Base-by-base conservation (phyloP, 2,888 invertebrate species). In the Volucella zonaria region DNA sequence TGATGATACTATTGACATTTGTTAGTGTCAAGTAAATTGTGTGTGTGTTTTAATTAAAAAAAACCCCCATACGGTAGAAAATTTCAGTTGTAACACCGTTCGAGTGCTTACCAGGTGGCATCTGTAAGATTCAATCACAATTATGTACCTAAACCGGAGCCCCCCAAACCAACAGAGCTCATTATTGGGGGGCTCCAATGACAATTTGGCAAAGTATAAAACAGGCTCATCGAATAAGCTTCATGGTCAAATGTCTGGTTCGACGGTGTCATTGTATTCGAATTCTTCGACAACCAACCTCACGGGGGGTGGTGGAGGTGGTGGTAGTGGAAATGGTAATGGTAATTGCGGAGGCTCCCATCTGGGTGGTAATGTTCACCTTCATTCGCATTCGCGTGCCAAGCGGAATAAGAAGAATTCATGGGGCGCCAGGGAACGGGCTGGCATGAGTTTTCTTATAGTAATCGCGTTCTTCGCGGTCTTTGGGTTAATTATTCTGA, bases 391-490 rank as follows among this genome's bases (percentile, higher is more conserved):
- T 75, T 78, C 74, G 70, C 82, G 82, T 74, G 70, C 8, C 87
- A 92, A 92, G 88, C 90, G 92, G n/a, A 89, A 88, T 85, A 92
- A 92, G 86, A 90, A 91, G 80, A 87, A 87, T 68, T 88, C 90
- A 76, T 90, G 92, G 92, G 91, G 91, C 58, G 89, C 90, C 6
- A 94, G 95, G 89, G 96, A 97, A 91, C 94, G 97, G 88, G 96
- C 96, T 88, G 96, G 96, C 91, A 95, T 97, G 94, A 97, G 96
- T 90, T 97, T 97, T 93, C 95, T 97, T 92, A 95, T 97, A 91
- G 97, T 97, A 87, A 94, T 97, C 88, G 96, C 97, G 93, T 97
- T 97, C 92, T 97, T 97, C 92, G 96, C 95, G 52, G 95, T 97
- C 79, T 97, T 97, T 91, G 96, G 96, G 59, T 93, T 97, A 89